Base-by-base conservation (phyloP, 1,140 invertebrate genomes). In the Trissolcus basalis region DNA sequence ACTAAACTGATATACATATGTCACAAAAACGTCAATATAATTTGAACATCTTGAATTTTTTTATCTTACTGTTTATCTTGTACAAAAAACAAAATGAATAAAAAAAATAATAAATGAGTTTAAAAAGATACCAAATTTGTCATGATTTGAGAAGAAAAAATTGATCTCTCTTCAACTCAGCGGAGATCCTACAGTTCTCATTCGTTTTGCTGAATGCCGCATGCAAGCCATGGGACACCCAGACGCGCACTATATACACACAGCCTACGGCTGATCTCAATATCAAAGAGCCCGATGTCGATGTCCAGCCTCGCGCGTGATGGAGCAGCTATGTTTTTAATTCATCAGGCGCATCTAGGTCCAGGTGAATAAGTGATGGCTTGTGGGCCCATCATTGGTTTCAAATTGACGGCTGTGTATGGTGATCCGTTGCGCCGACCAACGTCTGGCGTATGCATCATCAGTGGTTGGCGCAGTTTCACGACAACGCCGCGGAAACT, bases 251-350 rank as follows among this genome's bases (percentile, higher is more conserved):
- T 64, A 75, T 64, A 75, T 53, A 75, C 64, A 75, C 59, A 59
- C 54, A 63, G 69, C 53, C 69, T 50, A 73, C 72, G 53, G 60
- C 50, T 70, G 65, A 78, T 78, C 76, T 78, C 65, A 78, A 78
- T 78, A 74, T 78, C 76, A 78, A 78, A 78, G 77, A 67, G 58
- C 65, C 77, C 77, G 77, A 75, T 59, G 67, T 61, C 77, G 67
- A 71, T 78, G 77, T 74, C 65, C 65, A 71, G 64, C 56, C 68
- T 67, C 53, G 65, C 60, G 60, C 61, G 77, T 76, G 56, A 70
- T 68, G 61, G 60, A 78, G 77, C 63, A 60, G 51, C 67, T 53
- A 67, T 71, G 71, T 74, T 78, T 78, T 78, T 78, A 78, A 78
- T 78, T 74, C 65, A 69, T 55, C 72, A 63, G 55, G 50, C 60